A percentile compares a stretch with the other conserved stretches of the same genome.
These are phyloP conservation scores for Thymelicus sylvestris DNA, from an alignment of 2,888 invertebrate species.

Conservation along the genomic window DNA sequence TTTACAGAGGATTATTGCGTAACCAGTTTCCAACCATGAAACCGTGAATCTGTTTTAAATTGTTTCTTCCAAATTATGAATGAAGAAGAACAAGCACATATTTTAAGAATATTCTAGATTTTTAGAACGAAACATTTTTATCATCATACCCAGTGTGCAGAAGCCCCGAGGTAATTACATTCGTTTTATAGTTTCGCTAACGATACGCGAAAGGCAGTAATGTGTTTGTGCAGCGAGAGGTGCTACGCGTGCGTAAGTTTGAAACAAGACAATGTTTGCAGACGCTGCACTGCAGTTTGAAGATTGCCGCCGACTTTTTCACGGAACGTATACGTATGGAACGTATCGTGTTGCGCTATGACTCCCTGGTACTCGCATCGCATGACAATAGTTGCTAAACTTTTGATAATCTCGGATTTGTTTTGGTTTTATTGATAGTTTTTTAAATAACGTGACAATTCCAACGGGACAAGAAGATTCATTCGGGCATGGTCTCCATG, in stretches of 20 bases:
- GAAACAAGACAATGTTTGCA: constrained; percentile 25
- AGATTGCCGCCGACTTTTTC: constrained; percentile 25
- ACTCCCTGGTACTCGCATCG: background rate
- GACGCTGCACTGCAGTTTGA: constrained; percentile 11
- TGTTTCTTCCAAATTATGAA: background rate
- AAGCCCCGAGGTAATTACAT: background rate
- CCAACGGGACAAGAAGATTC: no score
- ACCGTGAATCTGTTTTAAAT: no score
- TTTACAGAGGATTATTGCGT: no score
- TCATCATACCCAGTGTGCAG: background rate
- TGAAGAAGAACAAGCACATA: background rate
- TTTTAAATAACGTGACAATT: no score
- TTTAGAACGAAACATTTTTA: background rate
- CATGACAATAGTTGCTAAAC: background rate
- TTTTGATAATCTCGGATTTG: background rate
- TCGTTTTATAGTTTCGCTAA: constrained; percentile 10
- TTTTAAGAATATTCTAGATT: background rate
- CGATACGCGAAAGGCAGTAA: constrained; percentile 16
- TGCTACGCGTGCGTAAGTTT: constrained; percentile 20
- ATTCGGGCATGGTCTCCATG: no score
- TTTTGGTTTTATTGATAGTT: no score
- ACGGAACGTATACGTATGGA: constrained; percentile 3
- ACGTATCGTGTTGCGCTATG: constrained; percentile 10
- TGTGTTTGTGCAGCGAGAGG: constrained; percentile 28
- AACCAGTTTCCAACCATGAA: no score